Conservation (phyloP, 2,797 vertebrate species). For the Hyperoplus immaculatus region DNA sequence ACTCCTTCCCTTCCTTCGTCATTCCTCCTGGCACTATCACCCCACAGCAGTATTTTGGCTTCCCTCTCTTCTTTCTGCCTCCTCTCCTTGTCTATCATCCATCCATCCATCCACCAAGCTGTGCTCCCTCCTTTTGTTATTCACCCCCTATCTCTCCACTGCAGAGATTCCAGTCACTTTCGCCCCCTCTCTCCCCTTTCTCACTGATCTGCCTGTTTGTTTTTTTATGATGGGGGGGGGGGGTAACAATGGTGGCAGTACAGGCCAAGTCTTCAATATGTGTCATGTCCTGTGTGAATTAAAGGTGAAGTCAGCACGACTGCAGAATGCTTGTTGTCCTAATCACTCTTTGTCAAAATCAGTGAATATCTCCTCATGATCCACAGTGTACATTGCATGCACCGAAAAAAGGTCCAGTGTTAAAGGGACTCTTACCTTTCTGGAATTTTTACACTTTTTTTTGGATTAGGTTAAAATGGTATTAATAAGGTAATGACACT, state of each 20-base stretch:
- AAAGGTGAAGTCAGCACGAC: slow-evolving; percentile 13
- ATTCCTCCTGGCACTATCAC: slow-evolving; percentile 59
- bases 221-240: slow-evolving; percentile 14
- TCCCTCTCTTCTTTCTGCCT: slow-evolving; percentile 33
- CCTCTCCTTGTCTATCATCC: slow-evolving; percentile 59
- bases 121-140: slow-evolving; percentile 63
- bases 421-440: too few species aligned
- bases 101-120: slow-evolving; percentile 60
- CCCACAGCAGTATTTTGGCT: slow-evolving; percentile 62
- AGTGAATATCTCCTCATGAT: too few species aligned
- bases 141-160: slow-evolving; percentile 67
- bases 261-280: slow-evolving; percentile 53
- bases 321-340: too few species aligned
- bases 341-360: too few species aligned
- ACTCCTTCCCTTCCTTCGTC: not conserved
- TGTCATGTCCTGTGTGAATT: slow-evolving; percentile 44
- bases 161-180: slow-evolving; percentile 70
- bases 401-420: too few species aligned
- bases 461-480: too few species aligned
- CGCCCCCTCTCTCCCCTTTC: slow-evolving; percentile 7
- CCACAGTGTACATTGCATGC: too few species aligned
- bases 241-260: slow-evolving; percentile 34
- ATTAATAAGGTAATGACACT: too few species aligned
- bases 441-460: too few species aligned
- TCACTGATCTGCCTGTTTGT: slow-evolving; percentile 32